Percentiles rank a stretch among this genome's conserved stretches.
Evolutionary conservation across 2,113 vertebrate species (phyloP).

Genomic region (Danio rerio): DNA sequence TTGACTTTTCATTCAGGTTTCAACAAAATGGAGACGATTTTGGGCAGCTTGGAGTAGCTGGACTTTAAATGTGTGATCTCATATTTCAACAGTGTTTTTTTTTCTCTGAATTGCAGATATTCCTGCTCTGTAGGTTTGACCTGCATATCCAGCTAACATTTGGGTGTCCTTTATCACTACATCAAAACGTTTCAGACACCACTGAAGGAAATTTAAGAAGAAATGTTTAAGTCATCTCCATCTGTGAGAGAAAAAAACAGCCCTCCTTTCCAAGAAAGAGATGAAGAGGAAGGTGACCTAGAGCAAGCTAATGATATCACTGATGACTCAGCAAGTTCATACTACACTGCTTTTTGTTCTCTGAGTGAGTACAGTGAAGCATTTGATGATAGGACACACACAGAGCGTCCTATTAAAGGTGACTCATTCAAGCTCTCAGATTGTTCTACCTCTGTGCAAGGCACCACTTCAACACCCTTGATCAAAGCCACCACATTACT

Average conservation of each 20-base stretch:
- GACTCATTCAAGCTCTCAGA: neutral
- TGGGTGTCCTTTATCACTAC: neutral
- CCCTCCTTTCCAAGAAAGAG: conserved; percentile 21
- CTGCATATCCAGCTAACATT: neutral
- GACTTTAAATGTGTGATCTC: neutral
- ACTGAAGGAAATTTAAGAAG: conserved; percentile 11
- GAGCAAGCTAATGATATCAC: conserved; percentile 34
- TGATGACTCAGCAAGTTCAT: conserved; percentile 54
- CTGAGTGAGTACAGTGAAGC: conserved; percentile 53
- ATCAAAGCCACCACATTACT: neutral
- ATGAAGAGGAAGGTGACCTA: conserved; percentile 34
- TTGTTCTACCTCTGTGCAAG: conserved; percentile 5
- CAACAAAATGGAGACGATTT: neutral
- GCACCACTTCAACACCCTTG: conserved; percentile 9
- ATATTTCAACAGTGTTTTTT: neutral
- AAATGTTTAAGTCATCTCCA: conserved; percentile 21
- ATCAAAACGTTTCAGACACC: neutral
- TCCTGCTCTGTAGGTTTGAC: conserved; percentile 11
- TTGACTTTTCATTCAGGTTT: conserved; percentile 13
- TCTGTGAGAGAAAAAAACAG: conserved; percentile 27
- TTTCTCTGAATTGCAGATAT: neutral
- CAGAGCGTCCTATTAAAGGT: neutral
- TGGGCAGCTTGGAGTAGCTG: neutral
- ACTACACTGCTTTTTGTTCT: conserved; percentile 57
- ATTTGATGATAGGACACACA: conserved; percentile 21